phyloP scores from a whole-genome alignment of 2,113 vertebrate genomes.

The Eonycteris spelaea region DNA sequence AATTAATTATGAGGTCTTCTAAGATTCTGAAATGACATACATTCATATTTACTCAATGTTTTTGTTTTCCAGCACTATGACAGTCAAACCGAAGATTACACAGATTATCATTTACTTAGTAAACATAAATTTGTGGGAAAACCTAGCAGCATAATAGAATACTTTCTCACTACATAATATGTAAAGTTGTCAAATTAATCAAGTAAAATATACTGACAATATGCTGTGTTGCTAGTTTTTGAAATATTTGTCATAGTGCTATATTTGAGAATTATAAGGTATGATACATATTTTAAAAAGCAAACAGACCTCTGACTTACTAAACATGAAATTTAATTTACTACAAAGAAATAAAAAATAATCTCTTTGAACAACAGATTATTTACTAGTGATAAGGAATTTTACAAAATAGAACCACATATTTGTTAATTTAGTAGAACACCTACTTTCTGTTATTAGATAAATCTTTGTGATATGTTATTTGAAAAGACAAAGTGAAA shows the following conservation, averaged over 20 bases:
- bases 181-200: background rate
- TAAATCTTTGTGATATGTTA: background rate
- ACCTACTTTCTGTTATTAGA: background rate
- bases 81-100: background rate
- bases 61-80: background rate
- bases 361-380: background rate
- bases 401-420: background rate
- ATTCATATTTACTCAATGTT: background rate
- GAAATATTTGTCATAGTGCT: background rate
- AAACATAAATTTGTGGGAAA: background rate
- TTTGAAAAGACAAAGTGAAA: constrained; percentile 13
- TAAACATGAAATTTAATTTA: background rate
- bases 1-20: background rate
- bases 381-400: background rate
- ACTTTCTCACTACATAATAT: background rate
- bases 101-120: background rate
- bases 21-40: background rate
- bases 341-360: background rate
- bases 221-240: background rate
- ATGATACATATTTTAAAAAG: background rate
- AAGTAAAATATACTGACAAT: background rate
- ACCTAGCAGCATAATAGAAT: background rate
- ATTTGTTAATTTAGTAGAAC: constrained; percentile 22
- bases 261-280: background rate
- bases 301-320: background rate